These are phyloP conservation scores for Conger conger DNA, from an alignment of 2,113 vertebrate genomes.

Conservation along the genomic window DNA sequence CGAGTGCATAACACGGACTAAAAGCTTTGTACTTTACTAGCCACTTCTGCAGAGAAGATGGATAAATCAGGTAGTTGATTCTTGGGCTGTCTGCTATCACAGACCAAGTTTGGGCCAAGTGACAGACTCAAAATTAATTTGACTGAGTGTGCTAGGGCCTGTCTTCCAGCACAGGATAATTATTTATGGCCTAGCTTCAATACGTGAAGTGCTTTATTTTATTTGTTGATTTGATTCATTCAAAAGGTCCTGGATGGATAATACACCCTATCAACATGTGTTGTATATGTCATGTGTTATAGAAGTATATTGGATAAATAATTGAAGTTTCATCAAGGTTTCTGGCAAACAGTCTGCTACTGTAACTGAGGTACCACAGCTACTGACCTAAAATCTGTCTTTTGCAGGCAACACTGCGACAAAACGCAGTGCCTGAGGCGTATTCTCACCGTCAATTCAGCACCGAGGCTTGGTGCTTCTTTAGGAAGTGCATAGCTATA, in stretches of 20 bases:
- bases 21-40: constrained; percentile 4
- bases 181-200: not conserved
- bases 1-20: constrained; percentile 49
- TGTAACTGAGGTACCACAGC: not conserved
- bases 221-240: not conserved
- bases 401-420: not conserved
- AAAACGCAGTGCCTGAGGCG: not conserved
- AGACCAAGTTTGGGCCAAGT: constrained; percentile 51
- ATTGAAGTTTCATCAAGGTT: not conserved
- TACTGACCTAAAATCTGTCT: not conserved
- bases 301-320: too few species aligned
- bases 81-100: constrained; percentile 48
- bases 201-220: not conserved
- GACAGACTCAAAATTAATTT: constrained; percentile 51
- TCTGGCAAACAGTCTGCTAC: not conserved
- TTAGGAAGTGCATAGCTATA: not conserved
- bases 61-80: constrained; percentile 20
- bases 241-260: not conserved
- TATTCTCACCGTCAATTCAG: not conserved
- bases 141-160: constrained; percentile 32
- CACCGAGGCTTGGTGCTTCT: not conserved
- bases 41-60: not conserved
- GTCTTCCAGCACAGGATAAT: not conserved
- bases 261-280: not conserved
- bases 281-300: too few species aligned